Evolutionary conservation across 2,888 invertebrate species (phyloP), one percentile per base, ranked within the genome.

Genomic region (Agonum fuliginosum): DNA sequence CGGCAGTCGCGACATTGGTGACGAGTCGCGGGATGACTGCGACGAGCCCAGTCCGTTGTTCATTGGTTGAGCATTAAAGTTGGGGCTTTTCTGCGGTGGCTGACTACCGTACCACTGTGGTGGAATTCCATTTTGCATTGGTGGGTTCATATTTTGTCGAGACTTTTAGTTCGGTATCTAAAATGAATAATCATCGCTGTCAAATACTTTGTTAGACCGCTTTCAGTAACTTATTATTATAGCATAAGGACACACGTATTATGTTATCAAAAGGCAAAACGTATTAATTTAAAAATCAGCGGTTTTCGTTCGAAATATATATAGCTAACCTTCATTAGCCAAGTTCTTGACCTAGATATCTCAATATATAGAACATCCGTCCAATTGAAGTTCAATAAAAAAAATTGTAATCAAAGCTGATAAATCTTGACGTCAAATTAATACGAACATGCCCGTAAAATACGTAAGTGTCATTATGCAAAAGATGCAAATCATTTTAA

Each of bases 11-110:
- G 81, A 77, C n/a, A 83, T 81, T 10, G 87, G 86, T 3, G 87
- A 87, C 2, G 86, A 84, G 77, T 85, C 85, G 78, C 87, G 83
- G 10, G 87, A 87, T 5, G 87, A 87, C 78, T 85, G 84, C 22
- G 85, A 83, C 6, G 87, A 86, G 80, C 84, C 84, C 30, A 86
- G 79, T 12, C 86, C 86, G 81, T 87, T 86, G 78, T 76, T 76
- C 24, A 76, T 14, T 5, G 20, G 22, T 12, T 51, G 41, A 4
- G 51, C 27, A 17, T 14, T 20, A 17, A 27, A 70, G n/a, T 22
- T 48, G 4, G 48, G 46, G 17, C 10, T 48, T 34, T 75, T 75
- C 37, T 67, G 67, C 14, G 75, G 54, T 12, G 17, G 19, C 27
- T 51, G 51, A 54, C 58, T 37, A 27, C 77, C 70, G 27, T 41